Evolutionary conservation across 2,888 invertebrate genomes (phyloP).

Genomic region (Isoperla grammatica): DNA sequence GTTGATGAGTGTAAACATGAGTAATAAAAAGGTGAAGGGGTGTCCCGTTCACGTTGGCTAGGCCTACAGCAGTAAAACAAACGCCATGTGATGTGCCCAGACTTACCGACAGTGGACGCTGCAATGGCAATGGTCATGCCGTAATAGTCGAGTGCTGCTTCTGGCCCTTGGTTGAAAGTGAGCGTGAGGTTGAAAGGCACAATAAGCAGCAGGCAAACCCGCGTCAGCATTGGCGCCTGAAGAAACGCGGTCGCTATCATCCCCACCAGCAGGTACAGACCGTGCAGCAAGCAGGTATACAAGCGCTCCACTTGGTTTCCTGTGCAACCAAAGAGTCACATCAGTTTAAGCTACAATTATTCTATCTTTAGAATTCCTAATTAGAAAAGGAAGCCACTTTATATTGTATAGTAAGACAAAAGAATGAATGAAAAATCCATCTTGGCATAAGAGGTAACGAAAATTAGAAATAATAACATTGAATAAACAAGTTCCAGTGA

Average conservation of each 20-base stretch:
- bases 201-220: slow-evolving; percentile 39
- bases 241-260: slow-evolving; percentile 43
- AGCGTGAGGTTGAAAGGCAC: slow-evolving; percentile 40
- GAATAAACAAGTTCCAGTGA: background rate
- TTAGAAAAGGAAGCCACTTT: too few relatives aligned
- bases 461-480: slow-evolving; percentile 12
- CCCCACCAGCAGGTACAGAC: slow-evolving; percentile 39
- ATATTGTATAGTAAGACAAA: too few relatives aligned
- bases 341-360: too few relatives aligned
- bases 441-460: too few relatives aligned
- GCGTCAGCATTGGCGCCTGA: slow-evolving; percentile 40
- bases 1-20: too few relatives aligned
- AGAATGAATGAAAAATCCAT: too few relatives aligned
- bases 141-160: slow-evolving; percentile 40
- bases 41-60: too few relatives aligned
- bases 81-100: background rate
- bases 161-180: slow-evolving; percentile 40
- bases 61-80: too few relatives aligned
- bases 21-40: too few relatives aligned
- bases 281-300: slow-evolving; percentile 37
- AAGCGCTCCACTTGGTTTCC: slow-evolving; percentile 40
- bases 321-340: too few relatives aligned
- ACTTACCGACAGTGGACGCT: slow-evolving; percentile 40
- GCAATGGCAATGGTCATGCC: slow-evolving; percentile 40
- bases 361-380: too few relatives aligned